Evolutionary conservation across 1,140 invertebrate species (phyloP).

Genomic region (Meloidogyne floridensis): DNA sequence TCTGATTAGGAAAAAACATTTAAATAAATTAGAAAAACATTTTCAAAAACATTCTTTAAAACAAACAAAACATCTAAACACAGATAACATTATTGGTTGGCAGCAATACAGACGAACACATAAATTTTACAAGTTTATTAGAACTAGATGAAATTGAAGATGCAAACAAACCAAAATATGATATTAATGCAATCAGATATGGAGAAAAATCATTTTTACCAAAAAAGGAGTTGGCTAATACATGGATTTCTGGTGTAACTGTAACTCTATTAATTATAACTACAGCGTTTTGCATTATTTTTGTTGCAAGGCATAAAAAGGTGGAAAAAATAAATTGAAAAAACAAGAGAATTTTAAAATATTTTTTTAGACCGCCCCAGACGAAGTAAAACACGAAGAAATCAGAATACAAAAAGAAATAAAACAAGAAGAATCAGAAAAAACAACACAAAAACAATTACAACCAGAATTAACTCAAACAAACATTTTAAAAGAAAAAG

Average conservation of each 20-base stretch:
- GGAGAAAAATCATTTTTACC: conserved; percentile 36
- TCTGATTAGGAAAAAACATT: no score
- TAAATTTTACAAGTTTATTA: conserved; percentile 22
- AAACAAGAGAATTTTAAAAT: neutral
- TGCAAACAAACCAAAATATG: conserved; percentile 48
- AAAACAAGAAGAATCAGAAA: conserved; percentile 15
- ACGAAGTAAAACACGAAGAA: neutral
- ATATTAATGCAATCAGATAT: conserved; percentile 50
- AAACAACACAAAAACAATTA: conserved; percentile 9
- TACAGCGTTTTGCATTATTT: conserved; percentile 45
- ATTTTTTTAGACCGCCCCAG: neutral
- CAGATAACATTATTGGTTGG: conserved; percentile 32
- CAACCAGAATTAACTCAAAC: neutral
- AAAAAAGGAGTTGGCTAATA: conserved; percentile 46
- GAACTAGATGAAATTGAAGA: conserved; percentile 26
- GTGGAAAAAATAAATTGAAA: conserved; percentile 25
- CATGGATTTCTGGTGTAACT: conserved; percentile 41
- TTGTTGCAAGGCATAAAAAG: conserved; percentile 47
- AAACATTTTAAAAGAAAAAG: neutral
- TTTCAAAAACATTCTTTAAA: no score
- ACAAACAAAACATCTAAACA: neutral
- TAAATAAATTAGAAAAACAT: neutral
- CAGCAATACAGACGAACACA: conserved; percentile 21
- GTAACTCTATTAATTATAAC: conserved; percentile 44
- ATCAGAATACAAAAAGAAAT: neutral